These are phyloP conservation scores for Solea solea DNA, from an alignment of 2,113 vertebrate genomes.

Conservation along the genomic window DNA sequence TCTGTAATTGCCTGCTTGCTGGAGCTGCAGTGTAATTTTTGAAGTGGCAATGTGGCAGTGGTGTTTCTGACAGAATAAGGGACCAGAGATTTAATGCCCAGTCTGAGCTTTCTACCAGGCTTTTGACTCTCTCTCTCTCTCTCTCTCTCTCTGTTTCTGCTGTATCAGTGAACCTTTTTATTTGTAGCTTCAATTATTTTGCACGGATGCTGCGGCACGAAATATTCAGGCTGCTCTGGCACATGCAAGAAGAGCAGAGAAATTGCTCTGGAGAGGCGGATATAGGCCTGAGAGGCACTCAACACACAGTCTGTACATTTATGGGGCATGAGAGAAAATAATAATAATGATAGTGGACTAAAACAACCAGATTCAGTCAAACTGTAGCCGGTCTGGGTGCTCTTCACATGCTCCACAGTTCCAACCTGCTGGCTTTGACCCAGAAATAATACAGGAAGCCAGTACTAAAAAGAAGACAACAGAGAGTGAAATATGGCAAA, in stretches of 20 bases:
- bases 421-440: too few species aligned
- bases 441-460: too few species aligned
- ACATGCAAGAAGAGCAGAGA: conserved; percentile 3
- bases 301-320: too few species aligned
- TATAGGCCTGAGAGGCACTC: conserved; percentile 41
- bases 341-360: too few species aligned
- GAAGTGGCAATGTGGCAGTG: conserved; percentile 51
- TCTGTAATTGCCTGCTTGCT: conserved; percentile 76
- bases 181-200: conserved; percentile 44
- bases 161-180: conserved; percentile 24
- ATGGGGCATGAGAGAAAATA: too few species aligned
- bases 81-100: conserved; percentile 67
- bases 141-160: conserved; percentile 16
- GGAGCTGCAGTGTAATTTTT: conserved; percentile 73
- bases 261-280: conserved; percentile 27
- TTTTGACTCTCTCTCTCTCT: conserved; percentile 21
- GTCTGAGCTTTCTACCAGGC: conserved; percentile 45
- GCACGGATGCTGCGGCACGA: neutral
- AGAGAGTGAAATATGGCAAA: too few species aligned
- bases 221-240: conserved; percentile 22
- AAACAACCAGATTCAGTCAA: too few species aligned
- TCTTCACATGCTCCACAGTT: too few species aligned
- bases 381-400: too few species aligned
- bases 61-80: conserved; percentile 62
- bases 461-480: too few species aligned